Percentiles rank a stretch among this genome's conserved stretches.
These are phyloP conservation scores for Elgaria multicarinata DNA, from an alignment of 2,113 vertebrate species.

Conservation along the genomic window DNA sequence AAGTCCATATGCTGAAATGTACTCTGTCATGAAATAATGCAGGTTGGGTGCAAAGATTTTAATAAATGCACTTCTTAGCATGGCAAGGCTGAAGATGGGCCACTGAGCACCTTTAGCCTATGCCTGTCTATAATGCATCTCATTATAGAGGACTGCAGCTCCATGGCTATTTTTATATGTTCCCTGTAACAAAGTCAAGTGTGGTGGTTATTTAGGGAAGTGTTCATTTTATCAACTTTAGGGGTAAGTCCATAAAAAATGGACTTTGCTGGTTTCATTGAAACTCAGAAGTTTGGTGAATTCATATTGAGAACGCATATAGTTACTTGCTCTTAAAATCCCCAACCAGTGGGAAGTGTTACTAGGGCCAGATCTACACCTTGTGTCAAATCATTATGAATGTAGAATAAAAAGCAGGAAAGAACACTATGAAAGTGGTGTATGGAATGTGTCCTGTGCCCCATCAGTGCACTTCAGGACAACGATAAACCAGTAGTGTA, in stretches of 20 bases:
- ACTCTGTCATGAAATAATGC: background rate
- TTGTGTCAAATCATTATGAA: too few relatives aligned
- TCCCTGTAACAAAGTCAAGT: background rate
- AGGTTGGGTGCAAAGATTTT: background rate
- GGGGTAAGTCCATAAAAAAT: background rate
- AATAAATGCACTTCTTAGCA: background rate
- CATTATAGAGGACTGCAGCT: background rate
- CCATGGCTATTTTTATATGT: slow-evolving; percentile 6
- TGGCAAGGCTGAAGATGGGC: slow-evolving; percentile 7
- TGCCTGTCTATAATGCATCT: background rate
- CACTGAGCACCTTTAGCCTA: background rate
- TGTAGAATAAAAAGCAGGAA: too few relatives aligned
- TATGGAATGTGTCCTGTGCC: too few relatives aligned
- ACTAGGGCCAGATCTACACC: too few relatives aligned
- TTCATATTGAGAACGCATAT: slow-evolving; percentile 16
- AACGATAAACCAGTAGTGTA: too few relatives aligned
- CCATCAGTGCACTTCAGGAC: too few relatives aligned
- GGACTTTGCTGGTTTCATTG: background rate
- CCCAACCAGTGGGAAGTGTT: background rate
- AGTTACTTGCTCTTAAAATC: background rate
- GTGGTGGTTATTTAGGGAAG: background rate
- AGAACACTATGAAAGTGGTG: too few relatives aligned
- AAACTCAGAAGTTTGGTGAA: slow-evolving; percentile 22
- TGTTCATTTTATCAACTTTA: background rate
- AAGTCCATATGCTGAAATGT: slow-evolving; percentile 11